Conservation (phyloP, 2,888 invertebrate species). For the Erebia palarica region DNA sequence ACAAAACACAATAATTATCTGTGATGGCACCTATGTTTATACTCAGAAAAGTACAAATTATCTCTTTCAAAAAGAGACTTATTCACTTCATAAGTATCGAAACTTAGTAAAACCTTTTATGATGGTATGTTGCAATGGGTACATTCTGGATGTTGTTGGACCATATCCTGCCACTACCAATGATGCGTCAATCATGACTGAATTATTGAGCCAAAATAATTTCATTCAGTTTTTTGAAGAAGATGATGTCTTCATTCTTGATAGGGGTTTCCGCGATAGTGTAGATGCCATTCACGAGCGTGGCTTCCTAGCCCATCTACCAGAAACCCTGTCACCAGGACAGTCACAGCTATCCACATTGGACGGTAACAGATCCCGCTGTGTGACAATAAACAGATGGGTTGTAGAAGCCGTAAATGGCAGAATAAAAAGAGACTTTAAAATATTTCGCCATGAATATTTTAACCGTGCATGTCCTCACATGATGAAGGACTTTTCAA, state of each 20-base stretch:
- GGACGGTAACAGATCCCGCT: not conserved
- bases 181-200: not conserved
- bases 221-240: not conserved
- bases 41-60: not conserved
- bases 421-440: not conserved
- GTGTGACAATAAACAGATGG: not conserved
- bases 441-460: not conserved
- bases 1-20: too few relatives aligned
- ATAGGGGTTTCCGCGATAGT: not conserved
- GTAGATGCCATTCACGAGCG: not conserved
- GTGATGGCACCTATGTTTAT: too few relatives aligned
- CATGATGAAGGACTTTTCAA: not conserved
- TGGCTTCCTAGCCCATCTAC: not conserved
- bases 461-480: slow-evolving; percentile 1
- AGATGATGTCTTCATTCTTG: not conserved
- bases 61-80: not conserved
- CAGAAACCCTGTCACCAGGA: not conserved
- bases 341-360: not conserved
- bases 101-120: not conserved
- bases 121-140: not conserved
- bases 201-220: not conserved
- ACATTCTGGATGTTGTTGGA: not conserved
- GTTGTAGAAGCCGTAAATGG: not conserved
- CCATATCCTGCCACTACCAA: slow-evolving; percentile 2
- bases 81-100: not conserved